These are phyloP conservation scores for Plumapathes pennacea DNA, from an alignment of 92 coral and sea anemone species.

Conservation along the genomic window DNA sequence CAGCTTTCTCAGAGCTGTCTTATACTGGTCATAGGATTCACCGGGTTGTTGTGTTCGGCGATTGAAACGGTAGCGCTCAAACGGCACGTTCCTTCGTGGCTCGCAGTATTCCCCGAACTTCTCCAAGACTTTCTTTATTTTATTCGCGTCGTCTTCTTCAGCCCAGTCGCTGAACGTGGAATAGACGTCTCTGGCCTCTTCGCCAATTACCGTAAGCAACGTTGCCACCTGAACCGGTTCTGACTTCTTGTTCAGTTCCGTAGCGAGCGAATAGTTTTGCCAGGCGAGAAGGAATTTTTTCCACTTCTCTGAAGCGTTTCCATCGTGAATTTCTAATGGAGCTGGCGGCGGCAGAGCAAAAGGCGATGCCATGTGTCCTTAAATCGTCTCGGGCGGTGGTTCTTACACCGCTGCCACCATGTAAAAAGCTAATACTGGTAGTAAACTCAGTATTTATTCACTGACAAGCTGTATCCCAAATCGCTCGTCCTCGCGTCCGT, in stretches of 20 bases:
- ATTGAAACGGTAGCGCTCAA: slow-evolving; percentile 46
- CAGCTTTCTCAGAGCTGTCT: slow-evolving; percentile 44
- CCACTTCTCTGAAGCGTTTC: slow-evolving; percentile 1
- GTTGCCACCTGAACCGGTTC: slow-evolving; percentile 31
- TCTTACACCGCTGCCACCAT: slow-evolving; percentile 18
- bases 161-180: slow-evolving; percentile 24
- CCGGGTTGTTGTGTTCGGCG: slow-evolving; percentile 39
- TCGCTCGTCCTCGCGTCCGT: too few relatives aligned
- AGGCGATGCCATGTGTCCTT: neutral
- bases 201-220: slow-evolving; percentile 41
- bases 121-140: slow-evolving; percentile 13
- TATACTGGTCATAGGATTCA: slow-evolving; percentile 52
- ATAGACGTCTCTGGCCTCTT: slow-evolving; percentile 46
- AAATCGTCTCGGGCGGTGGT: neutral
- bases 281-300: slow-evolving; percentile 5
- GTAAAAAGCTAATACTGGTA: too few relatives aligned
- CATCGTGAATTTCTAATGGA: neutral
- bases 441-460: too few relatives aligned
- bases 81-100: slow-evolving; percentile 55
- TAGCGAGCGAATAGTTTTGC: slow-evolving; percentile 13
- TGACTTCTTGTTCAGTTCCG: slow-evolving; percentile 21
- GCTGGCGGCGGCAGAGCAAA: neutral
- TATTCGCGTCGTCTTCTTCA: slow-evolving; percentile 20
- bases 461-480: too few relatives aligned
- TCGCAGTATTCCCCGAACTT: slow-evolving; percentile 44